Conservation (phyloP, 2,888 invertebrate genomes). For the Stegana nigrithorax region DNA sequence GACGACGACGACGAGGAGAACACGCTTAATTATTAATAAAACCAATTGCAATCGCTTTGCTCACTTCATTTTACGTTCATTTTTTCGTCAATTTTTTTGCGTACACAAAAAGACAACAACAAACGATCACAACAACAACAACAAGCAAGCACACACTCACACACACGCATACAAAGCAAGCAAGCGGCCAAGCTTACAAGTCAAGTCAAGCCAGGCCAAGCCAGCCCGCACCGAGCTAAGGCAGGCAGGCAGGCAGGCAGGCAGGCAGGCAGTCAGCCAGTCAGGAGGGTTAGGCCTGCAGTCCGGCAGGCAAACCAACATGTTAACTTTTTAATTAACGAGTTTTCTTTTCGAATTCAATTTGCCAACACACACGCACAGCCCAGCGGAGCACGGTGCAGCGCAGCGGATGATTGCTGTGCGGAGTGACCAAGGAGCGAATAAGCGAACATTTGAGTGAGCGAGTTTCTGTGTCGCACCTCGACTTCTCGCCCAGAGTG, state of each 20-base stretch:
- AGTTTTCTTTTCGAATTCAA: conserved; percentile 66
- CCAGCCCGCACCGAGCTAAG: too few relatives aligned
- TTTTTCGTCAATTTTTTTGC: background rate
- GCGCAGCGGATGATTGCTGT: too few relatives aligned
- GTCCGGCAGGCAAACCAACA: conserved; percentile 42
- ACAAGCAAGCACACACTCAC: conserved; percentile 9
- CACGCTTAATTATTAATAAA: conserved; percentile 59
- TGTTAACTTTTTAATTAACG: conserved; percentile 65
- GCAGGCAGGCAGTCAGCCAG: background rate
- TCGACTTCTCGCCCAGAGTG: too few relatives aligned
- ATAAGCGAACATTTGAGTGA: too few relatives aligned
- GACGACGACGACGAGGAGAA: too few relatives aligned
- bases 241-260: background rate
- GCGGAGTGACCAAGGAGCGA: too few relatives aligned
- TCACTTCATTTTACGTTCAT: conserved; percentile 11
- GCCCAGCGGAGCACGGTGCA: too few relatives aligned
- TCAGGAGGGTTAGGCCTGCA: too few relatives aligned
- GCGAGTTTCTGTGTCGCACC: too few relatives aligned
- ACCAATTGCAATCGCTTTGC: conserved; percentile 44
- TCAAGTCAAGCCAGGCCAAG: too few relatives aligned
- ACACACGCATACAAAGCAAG: conserved; percentile 20
- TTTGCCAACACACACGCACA: conserved; percentile 49
- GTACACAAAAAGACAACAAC: background rate
- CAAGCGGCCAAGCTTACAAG: conserved; percentile 15
- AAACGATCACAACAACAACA: background rate